These are phyloP conservation scores for Lepeophtheirus nordmannii DNA, from an alignment of 2,888 invertebrate species.

Conservation along the genomic window DNA sequence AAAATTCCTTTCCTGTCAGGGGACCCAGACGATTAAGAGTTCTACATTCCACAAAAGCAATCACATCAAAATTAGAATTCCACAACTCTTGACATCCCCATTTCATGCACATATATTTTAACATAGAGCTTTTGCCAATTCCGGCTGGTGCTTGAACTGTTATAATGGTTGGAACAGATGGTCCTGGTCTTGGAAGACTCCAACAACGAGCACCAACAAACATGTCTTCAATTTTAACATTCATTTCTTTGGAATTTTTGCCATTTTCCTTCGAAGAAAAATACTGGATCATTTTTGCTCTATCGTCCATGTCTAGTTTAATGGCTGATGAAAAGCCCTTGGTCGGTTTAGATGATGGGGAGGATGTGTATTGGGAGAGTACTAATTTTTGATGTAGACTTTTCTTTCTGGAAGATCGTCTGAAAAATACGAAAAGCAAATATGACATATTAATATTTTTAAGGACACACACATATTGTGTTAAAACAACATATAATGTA, in stretches of 20 bases:
- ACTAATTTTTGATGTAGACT: constrained; percentile 24
- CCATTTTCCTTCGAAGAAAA: constrained; percentile 2
- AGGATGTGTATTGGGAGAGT: constrained; percentile 7
- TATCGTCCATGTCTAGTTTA: constrained; percentile 24
- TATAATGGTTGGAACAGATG: constrained; percentile 20
- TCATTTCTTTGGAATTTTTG: not conserved
- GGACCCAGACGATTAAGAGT: constrained; percentile 14
- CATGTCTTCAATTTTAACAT: constrained; percentile 17
- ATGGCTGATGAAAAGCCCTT: constrained; percentile 15
- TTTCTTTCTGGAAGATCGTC: constrained; percentile 4
- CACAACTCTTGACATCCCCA: constrained; percentile 24
- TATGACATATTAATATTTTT: not conserved
- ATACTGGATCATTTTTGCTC: constrained; percentile 25
- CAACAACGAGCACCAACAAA: constrained; percentile 7
- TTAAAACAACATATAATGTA: not conserved
- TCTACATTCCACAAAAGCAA: constrained; percentile 23
- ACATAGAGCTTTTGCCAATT: constrained; percentile 25
- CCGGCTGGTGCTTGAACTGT: constrained; percentile 25
- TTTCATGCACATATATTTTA: constrained; percentile 25
- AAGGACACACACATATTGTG: not conserved
- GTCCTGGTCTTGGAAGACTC: constrained; percentile 4
- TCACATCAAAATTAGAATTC: constrained; percentile 16
- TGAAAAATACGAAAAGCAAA: not conserved
- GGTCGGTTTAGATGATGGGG: not conserved
- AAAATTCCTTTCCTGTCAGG: constrained; percentile 13